These are phyloP conservation scores for Pangasius mekongensis DNA, from an alignment of 2,797 vertebrate species.

Conservation along the genomic window DNA sequence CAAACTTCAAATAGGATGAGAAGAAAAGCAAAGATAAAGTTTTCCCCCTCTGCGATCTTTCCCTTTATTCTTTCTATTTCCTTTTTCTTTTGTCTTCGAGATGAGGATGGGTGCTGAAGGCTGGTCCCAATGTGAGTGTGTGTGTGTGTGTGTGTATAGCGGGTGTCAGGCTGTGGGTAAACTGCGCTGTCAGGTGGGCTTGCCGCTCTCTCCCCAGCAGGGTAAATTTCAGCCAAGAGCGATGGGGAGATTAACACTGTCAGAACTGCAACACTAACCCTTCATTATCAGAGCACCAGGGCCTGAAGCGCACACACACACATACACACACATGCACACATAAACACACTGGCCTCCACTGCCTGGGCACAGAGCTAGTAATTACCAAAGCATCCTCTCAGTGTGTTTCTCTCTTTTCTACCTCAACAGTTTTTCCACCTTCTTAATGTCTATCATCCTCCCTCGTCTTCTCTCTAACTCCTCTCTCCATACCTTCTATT, in stretches of 20 bases:
- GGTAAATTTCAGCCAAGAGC: conserved; percentile 64
- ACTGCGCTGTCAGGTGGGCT: conserved; percentile 69
- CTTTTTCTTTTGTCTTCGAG: conserved; percentile 49
- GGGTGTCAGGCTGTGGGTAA: conserved; percentile 66
- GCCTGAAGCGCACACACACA: conserved; percentile 67
- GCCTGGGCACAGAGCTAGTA: conserved; percentile 77
- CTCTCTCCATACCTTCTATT: conserved; percentile 49
- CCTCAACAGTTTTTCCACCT: conserved; percentile 40
- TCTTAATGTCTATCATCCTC: conserved; percentile 33
- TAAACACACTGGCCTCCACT: conserved; percentile 72
- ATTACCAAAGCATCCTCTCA: conserved; percentile 79
- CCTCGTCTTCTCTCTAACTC: conserved; percentile 12
- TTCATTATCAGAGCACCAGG: conserved; percentile 80
- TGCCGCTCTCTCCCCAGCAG: conserved; percentile 63
- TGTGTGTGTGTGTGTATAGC: conserved; percentile 32
- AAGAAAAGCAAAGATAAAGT: conserved; percentile 61
- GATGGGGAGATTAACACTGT: conserved; percentile 81
- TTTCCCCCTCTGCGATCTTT: conserved; percentile 46
- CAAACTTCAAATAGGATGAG: conserved; percentile 71
- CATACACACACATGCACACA: conserved; percentile 67
- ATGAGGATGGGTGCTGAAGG: conserved; percentile 56
- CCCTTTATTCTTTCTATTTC: conserved; percentile 38
- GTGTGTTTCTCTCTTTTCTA: conserved; percentile 55
- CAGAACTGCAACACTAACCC: conserved; percentile 80
- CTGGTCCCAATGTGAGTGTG: conserved; percentile 50